Conservation (phyloP, 2,797 vertebrate genomes). For the Limnodromus scolopaceus region DNA sequence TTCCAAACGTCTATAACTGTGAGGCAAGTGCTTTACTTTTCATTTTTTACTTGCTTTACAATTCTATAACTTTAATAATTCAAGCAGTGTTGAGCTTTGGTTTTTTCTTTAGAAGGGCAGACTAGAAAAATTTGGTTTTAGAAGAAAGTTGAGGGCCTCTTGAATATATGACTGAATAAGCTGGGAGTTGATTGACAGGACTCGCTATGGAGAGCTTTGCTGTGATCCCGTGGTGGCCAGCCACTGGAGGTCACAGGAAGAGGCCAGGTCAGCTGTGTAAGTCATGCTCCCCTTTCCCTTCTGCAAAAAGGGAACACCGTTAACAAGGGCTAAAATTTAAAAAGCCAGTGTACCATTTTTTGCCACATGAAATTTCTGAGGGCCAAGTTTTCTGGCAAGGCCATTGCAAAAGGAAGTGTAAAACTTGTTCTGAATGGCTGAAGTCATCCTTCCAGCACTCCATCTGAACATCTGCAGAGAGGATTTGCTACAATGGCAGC, state of each 20-base stretch:
- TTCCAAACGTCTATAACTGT: background rate
- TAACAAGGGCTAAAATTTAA: background rate
- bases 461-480: background rate
- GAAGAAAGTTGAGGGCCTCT: background rate
- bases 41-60: background rate
- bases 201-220: background rate
- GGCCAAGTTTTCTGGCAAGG: background rate
- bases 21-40: background rate
- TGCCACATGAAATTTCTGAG: background rate
- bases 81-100: background rate
- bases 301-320: background rate
- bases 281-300: background rate
- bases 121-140: background rate
- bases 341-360: background rate
- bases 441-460: background rate
- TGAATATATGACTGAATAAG: background rate
- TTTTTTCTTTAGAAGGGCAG: background rate
- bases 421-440: background rate
- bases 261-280: background rate
- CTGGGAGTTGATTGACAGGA: background rate
- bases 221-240: rapidly evolving
- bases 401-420: background rate
- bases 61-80: background rate
- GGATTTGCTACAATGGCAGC: background rate
- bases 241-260: background rate